Evolutionary conservation across 2,888 invertebrate species (phyloP), one percentile per base, ranked within the genome.

Genomic region (Spilarctia lutea): DNA sequence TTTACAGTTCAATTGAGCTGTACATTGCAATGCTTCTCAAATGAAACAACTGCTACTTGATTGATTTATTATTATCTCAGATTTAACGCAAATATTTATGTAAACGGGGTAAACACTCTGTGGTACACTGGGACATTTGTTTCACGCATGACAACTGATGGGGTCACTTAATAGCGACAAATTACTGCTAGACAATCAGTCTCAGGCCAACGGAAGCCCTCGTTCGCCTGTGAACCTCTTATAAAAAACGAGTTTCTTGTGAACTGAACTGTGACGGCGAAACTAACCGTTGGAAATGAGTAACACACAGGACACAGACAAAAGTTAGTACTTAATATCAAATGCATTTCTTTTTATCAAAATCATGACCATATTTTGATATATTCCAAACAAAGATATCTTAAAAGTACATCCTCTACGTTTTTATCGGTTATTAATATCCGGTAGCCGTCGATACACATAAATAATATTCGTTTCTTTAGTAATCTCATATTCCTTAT

Each of bases 161-260:
- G 87, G 88, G 88, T 86, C 87, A 87, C 80, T 88, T 82, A 80
- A 83, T 80, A 82, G 85, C 82, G 80, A 87, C 86, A 82, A 82
- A 84, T 82, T 79, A 76, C 79, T 72, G 81, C 77, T 80, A 87
- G 86, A 90, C 89, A 90, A 88, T 88, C 86, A 83, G 87, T 84
- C 88, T 83, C 88, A 88, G 86, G 89, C 85, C 86, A 86, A 87
- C 90, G 90, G 90, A 89, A 89, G 88, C 81, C 82, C 85, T 81
- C 80, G 79, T 85, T 88, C 83, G 81, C 78, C 77, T 79, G 77
- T 78, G 75, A 82, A 78, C 76, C 79, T 78, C 83, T 85, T 86
- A 87, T 90, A 90, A 90, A 85, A 88, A 90, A 91, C 89, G 87
- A 89, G 85, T 83, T 82, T 78, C 86, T 81, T 89, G 91, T 88